Base-by-base conservation (phyloP, 2,113 vertebrate species). In the Elgaria multicarinata region DNA sequence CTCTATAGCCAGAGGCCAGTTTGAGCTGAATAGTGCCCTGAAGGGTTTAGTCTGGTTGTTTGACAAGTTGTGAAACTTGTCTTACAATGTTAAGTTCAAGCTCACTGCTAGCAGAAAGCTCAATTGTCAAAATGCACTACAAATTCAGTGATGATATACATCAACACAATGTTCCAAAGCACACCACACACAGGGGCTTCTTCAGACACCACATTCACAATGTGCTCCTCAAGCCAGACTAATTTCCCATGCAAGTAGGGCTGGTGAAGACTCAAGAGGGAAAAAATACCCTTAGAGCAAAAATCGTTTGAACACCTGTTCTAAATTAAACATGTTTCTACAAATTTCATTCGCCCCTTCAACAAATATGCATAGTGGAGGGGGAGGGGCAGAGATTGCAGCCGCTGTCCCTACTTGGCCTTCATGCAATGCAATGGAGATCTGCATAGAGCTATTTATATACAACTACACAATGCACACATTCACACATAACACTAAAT, bases 81-180 rank as follows among this genome's bases (percentile, higher is more conserved):
- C 83, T 87, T 79, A 92, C 2, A 53, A 31, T 31, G 55, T 85
- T 50, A 67, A 2, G 50, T 16, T 39, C 71, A 77, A 77, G 74
- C 44, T 89, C 42, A 36, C 31, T 46, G 71, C 28, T 89, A 50
- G 7, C 67, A 87, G 75, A 79, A 87, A 87, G 36, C 42, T 67
- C 75, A 87, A 16, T 87, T 78, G 58, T 50, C 86, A 87, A 78
- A 78, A 84, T 20, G 66, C 64, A 84, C 82, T 87, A 50, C 50
- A 74, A 87, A 53, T n/a, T 62, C 39, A 58, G 16, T 16, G 55
- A 13, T 58, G 55, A 58, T 58, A 18, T 14, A 58, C 12, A 58
- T 58, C 55, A 58, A 58, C 55, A 58, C 55, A 7, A 58, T 58
- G 16, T 58, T 58, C 55, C 55, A 58, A 13, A 31, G 55, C 16